Evolutionary conservation across 2,888 invertebrate species (phyloP).

Genomic region (Taphrorychus bicolor): DNA sequence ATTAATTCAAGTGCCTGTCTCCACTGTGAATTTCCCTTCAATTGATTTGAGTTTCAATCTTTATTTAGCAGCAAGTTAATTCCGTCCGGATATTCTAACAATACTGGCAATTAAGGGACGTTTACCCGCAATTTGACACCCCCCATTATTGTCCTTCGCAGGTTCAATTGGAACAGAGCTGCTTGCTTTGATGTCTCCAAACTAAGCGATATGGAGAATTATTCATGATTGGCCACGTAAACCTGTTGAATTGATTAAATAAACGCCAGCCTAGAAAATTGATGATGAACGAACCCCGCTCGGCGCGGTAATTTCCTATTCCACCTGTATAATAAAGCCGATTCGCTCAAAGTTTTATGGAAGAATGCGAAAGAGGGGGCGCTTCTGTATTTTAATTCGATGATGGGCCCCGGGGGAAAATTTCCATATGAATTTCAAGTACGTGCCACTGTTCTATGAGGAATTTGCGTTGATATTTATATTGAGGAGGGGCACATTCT

Average conservation of each 20-base stretch:
- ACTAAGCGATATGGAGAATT: neutral
- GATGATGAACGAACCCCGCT: neutral
- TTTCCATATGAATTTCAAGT: conserved; percentile 39
- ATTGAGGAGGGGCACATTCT: conserved; percentile 17
- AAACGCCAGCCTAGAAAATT: neutral
- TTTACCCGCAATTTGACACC: too few relatives aligned
- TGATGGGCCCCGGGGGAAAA: conserved; percentile 5
- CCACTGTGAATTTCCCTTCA: neutral
- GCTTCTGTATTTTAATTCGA: conserved; percentile 9
- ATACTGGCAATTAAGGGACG: too few relatives aligned
- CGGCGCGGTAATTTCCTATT: neutral
- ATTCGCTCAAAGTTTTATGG: conserved; percentile 2
- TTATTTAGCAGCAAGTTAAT: too few relatives aligned
- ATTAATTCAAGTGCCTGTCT: neutral
- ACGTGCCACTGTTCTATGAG: conserved; percentile 25
- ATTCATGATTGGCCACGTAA: neutral
- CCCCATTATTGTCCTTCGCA: too few relatives aligned
- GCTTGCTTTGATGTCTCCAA: neutral
- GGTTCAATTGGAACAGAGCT: too few relatives aligned
- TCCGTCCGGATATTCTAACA: too few relatives aligned
- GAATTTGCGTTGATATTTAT: conserved; percentile 35
- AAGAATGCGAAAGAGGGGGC: conserved; percentile 5
- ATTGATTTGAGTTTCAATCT: neutral
- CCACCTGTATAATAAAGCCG: conserved; percentile 3
- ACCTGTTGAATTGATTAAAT: conserved; percentile 2